Base-by-base conservation (phyloP, 2,113 vertebrate species). In the Lophius piscatorius region DNA sequence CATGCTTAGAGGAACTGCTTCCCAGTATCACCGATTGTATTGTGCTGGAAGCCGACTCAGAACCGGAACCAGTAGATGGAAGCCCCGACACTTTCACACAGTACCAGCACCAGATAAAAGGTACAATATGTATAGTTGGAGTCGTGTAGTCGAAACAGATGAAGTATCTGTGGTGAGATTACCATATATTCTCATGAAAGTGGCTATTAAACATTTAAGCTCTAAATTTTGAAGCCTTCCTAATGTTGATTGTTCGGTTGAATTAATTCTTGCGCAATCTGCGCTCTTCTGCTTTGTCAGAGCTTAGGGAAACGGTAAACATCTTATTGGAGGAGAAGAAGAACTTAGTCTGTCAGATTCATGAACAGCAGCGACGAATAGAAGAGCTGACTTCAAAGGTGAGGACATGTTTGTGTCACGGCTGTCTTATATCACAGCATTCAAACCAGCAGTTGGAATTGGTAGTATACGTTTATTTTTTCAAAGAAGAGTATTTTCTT, bases 31-130 rank as follows among this genome's bases (percentile, higher is more conserved):
- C 91, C 0, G 92, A 92, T 81, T 91, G 92, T 78, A 83, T 90
- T 24, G 62, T 88, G 0, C 47, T 87, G 74, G 90, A 92, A 44
- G 75, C 88, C 5, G 86, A 90, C 6, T 21, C 79, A 4, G 89
- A 89, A 3, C 11, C 75, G 2, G 90, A 88, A n/a, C 81, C 23
- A 16, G 79, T 72, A 1, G 85, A 90, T 23, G 48, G 56, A 16
- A 85, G 81, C 20, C 74, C 88, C 0, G 91, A 93, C 67, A 71
- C 78, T 36, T 91, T 90, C 60, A 61, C 69, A 0, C 91, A 90
- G 70, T 90, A 90, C 74, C 91, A 92, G 12, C 90, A 88, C n/a
- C 92, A 92, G 75, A 88, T 91, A 59, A 92, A 92, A 92, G 91
- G 92, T 93, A 56, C 31, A 24, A 7, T 5, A 33, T 9, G 3